A percentile compares a stretch with the other conserved stretches of the same genome.
These are phyloP conservation scores for Psettodes erumei DNA, from an alignment of 2,113 vertebrate species.

Conservation along the genomic window DNA sequence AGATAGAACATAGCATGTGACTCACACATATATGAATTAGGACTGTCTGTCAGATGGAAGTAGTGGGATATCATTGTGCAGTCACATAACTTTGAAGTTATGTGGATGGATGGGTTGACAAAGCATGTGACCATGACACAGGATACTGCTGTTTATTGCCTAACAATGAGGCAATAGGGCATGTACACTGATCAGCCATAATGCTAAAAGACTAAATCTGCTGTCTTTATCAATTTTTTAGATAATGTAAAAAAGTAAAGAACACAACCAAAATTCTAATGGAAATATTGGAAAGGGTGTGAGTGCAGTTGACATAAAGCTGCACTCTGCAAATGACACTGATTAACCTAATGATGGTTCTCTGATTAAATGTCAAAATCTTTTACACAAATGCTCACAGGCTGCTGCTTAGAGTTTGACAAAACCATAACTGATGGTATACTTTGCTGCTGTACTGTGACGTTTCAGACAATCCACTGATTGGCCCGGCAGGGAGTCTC, in stretches of 20 bases:
- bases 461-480: slow-evolving; percentile 49
- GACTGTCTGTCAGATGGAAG: too few relatives aligned
- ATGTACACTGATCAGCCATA: too few relatives aligned
- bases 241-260: background rate
- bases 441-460: slow-evolving; percentile 27
- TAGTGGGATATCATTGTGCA: too few relatives aligned
- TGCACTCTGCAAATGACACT: slow-evolving; percentile 28
- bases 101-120: too few relatives aligned
- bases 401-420: slow-evolving; percentile 32
- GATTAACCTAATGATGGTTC: slow-evolving; percentile 68
- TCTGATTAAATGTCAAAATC: slow-evolving; percentile 73
- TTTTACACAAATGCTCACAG: slow-evolving; percentile 40
- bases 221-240: too few relatives aligned
- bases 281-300: slow-evolving; percentile 5
- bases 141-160: too few relatives aligned
- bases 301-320: slow-evolving; percentile 19
- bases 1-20: too few relatives aligned
- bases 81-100: too few relatives aligned
- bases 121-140: too few relatives aligned
- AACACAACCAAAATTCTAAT: slow-evolving; percentile 2
- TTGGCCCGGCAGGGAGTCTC: slow-evolving; percentile 61
- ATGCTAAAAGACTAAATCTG: too few relatives aligned
- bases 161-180: too few relatives aligned
- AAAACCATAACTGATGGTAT: slow-evolving; percentile 35
- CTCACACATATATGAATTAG: too few relatives aligned